Conservation (phyloP, 2,888 invertebrate species). For the Cheilosia vernalis region DNA sequence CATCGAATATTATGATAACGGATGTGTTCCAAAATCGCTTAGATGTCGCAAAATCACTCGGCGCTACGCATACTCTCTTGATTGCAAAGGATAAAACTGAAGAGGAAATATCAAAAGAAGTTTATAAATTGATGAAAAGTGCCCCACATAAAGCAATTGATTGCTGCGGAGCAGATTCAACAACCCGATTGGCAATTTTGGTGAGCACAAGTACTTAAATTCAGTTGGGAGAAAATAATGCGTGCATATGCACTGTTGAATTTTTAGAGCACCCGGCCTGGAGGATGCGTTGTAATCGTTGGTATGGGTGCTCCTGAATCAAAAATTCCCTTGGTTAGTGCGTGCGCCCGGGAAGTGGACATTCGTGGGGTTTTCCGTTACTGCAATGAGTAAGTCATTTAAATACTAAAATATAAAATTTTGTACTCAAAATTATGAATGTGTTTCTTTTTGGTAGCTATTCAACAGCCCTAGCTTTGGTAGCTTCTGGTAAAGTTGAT, state of each 20-base stretch:
- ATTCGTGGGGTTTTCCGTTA: conserved; percentile 97
- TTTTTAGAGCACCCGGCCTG: conserved; percentile 91
- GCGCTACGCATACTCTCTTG: conserved; percentile 89
- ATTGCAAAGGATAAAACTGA: conserved; percentile 85
- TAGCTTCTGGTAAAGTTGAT: conserved; percentile 90
- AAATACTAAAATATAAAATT: too few species aligned
- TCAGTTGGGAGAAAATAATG: too few species aligned
- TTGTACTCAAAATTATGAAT: background rate
- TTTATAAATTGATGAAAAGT: conserved; percentile 86
- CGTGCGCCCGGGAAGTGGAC: conserved; percentile 93
- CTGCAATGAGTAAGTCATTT: conserved; percentile 89
- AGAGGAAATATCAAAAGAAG: conserved; percentile 85
- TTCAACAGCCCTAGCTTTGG: conserved; percentile 90
- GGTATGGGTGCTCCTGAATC: conserved; percentile 93
- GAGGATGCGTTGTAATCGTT: conserved; percentile 93
- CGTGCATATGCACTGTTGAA: conserved; percentile 74
- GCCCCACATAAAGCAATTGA: conserved; percentile 92
- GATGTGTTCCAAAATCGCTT: conserved; percentile 86
- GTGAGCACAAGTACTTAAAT: conserved; percentile 84
- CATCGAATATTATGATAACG: conserved; percentile 90
- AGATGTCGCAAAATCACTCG: conserved; percentile 89
- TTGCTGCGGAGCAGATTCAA: conserved; percentile 93
- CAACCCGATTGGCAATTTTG: conserved; percentile 89
- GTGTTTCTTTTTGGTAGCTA: conserved; percentile 85
- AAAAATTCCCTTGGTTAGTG: conserved; percentile 91